phyloP scores from a whole-genome alignment of 2,888 invertebrate genomes.

The Calameuta filiformis region DNA sequence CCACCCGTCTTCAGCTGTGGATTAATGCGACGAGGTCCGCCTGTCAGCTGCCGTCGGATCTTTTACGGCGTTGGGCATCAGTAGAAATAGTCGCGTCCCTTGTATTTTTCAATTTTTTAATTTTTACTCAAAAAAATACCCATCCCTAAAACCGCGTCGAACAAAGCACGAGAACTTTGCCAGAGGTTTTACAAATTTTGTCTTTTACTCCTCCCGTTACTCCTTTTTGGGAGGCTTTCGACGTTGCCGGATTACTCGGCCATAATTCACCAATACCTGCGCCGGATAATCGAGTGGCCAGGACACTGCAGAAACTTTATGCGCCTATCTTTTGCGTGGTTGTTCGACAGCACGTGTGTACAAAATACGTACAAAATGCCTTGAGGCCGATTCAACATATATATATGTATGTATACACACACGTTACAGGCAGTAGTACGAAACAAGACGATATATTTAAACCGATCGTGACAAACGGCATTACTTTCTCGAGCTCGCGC shows the following conservation, averaged over 20 bases:
- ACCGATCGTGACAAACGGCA: slow-evolving; percentile 6
- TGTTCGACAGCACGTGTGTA: background rate
- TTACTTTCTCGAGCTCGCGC: background rate
- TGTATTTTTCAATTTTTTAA: background rate
- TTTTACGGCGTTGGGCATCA: background rate
- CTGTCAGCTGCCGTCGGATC: slow-evolving; percentile 25
- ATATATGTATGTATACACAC: no score
- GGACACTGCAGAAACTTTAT: background rate
- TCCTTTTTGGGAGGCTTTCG: background rate
- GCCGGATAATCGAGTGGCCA: background rate
- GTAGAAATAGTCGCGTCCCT: background rate
- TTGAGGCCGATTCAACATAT: background rate
- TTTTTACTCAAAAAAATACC: background rate
- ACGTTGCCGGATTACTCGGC: background rate
- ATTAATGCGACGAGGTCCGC: slow-evolving; percentile 1
- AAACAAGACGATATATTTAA: background rate
- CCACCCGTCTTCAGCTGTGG: background rate
- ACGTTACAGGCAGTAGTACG: background rate
- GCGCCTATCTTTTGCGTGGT: background rate
- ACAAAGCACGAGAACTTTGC: background rate
- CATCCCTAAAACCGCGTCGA: background rate
- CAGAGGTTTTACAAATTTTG: background rate
- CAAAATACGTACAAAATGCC: background rate
- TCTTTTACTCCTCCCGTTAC: background rate
- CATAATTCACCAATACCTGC: background rate